Evolutionary conservation across 2,113 vertebrate genomes (phyloP).

Genomic region (Scolopax mira): DNA sequence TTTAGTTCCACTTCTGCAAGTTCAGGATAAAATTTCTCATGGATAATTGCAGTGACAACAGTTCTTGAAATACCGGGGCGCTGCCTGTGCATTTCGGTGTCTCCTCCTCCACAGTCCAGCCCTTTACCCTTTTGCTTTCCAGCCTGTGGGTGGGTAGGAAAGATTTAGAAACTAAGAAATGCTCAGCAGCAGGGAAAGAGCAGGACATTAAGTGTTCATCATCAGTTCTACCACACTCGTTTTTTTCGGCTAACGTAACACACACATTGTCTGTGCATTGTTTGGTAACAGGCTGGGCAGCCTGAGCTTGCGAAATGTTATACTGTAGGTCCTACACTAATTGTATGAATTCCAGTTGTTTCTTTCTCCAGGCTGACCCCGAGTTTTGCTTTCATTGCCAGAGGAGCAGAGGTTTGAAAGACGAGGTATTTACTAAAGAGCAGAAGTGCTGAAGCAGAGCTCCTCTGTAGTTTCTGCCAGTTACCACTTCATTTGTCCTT

Average conservation of each 20-base stretch:
- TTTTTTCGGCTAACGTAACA: background rate
- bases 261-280: background rate
- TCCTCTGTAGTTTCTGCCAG: background rate
- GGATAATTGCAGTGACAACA: background rate
- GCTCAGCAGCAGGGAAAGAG: background rate
- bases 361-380: background rate
- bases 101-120: background rate
- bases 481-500: background rate
- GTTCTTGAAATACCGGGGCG: background rate
- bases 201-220: background rate
- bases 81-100: background rate
- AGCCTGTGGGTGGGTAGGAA: background rate
- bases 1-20: constrained; percentile 24
- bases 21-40: background rate
- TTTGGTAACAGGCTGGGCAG: background rate
- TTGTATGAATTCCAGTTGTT: background rate
- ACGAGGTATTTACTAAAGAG: background rate
- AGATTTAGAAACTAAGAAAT: background rate
- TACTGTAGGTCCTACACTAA: background rate
- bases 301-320: background rate
- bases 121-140: background rate
- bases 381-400: background rate
- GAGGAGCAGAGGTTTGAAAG: background rate
- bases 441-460: background rate
- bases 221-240: background rate